A percentile compares a stretch with the other conserved stretches of the same genome.
Evolutionary conservation across 2,797 vertebrate genomes (phyloP).

Genomic region (Acipenser ruthenus): DNA sequence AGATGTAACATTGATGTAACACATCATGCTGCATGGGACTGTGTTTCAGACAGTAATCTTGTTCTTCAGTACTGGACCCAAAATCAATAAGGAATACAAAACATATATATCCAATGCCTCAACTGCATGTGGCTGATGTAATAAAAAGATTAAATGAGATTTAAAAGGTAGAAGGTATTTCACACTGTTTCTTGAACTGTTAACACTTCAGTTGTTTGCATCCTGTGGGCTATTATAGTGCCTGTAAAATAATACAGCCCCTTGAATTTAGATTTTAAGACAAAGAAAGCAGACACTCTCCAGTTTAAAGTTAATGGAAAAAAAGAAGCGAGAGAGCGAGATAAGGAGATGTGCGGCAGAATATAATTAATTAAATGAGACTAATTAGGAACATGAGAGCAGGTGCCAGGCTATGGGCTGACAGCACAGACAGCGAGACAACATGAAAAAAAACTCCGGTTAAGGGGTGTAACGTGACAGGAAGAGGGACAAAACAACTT

Average conservation of each 20-base stretch:
- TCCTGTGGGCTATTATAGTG: too few species aligned
- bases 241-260: constrained; percentile 6
- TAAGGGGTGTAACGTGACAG: constrained; percentile 78
- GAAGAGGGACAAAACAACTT: constrained; percentile 74
- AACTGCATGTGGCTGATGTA: too few species aligned
- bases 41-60: too few species aligned
- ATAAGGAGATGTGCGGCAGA: constrained; percentile 59
- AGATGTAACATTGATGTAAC: too few species aligned
- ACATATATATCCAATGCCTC: too few species aligned
- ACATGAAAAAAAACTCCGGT: constrained; percentile 63
- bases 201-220: too few species aligned
- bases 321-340: constrained; percentile 37
- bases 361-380: constrained; percentile 81
- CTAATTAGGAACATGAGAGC: constrained; percentile 82
- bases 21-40: too few species aligned
- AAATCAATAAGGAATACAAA: too few species aligned
- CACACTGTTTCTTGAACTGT: too few species aligned
- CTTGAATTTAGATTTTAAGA: constrained; percentile 5
- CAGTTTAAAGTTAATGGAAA: constrained; percentile 19
- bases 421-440: constrained; percentile 69
- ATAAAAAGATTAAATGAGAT: too few species aligned
- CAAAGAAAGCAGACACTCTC: constrained; percentile 20
- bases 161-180: too few species aligned
- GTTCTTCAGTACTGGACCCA: too few species aligned
- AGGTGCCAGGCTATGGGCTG: constrained; percentile 74